These are phyloP conservation scores for Ichneumoninae sp. DNA, from an alignment of 2,888 invertebrate species.

Conservation along the genomic window DNA sequence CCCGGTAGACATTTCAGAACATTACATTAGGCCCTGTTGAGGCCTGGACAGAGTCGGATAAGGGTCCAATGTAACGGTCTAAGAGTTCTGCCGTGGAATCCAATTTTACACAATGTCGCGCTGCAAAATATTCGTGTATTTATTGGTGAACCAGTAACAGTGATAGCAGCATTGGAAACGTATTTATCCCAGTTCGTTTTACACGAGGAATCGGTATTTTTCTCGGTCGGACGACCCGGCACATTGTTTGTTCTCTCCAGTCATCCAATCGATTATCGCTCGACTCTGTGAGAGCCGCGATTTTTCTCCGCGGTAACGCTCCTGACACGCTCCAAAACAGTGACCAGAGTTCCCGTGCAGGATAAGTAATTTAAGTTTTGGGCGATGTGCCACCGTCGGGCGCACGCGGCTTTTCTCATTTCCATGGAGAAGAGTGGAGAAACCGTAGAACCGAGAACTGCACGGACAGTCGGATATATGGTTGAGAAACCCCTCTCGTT, in stretches of 20 bases:
- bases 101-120: no score
- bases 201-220: constrained; percentile 12
- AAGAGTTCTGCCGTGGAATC: no score
- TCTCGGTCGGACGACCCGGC: not conserved
- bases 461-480: constrained; percentile 53
- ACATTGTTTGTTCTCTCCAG: constrained; percentile 21
- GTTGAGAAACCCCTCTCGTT: constrained; percentile 39
- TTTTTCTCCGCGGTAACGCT: constrained; percentile 36
- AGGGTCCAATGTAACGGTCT: no score
- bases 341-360: constrained; percentile 47
- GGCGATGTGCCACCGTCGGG: constrained; percentile 45
- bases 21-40: no score
- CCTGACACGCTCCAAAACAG: constrained; percentile 17
- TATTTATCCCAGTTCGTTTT: not conserved
- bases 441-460: constrained; percentile 42
- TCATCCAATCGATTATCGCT: constrained; percentile 44
- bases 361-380: constrained; percentile 73
- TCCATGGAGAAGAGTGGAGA: constrained; percentile 60
- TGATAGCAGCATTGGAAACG: not conserved
- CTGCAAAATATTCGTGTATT: no score
- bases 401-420: constrained; percentile 66
- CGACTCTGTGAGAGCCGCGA: constrained; percentile 9
- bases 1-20: no score
- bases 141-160: no score
- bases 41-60: no score